Base-by-base conservation (phyloP, 1,140 invertebrate genomes). In the Apolygus lucorum region DNA sequence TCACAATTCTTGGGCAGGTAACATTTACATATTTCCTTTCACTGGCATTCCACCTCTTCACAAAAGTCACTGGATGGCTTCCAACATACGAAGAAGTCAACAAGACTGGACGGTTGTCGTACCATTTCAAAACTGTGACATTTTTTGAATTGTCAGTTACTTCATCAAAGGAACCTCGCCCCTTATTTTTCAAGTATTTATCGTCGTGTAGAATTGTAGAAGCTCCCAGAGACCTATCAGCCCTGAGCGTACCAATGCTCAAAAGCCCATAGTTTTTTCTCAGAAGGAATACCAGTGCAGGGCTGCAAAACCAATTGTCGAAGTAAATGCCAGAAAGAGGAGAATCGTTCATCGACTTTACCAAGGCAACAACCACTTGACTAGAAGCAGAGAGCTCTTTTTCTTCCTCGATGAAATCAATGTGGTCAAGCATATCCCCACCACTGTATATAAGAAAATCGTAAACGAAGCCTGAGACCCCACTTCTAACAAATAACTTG, bases 101-200 rank as follows among this genome's bases (percentile, higher is more conserved):
- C 67, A 74, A 70, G 22, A 81, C 78, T 49, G 74, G 63, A 73
- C 80, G 82, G 74, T 79, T 81, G 70, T 81, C 79, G 69, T 75
- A 74, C 78, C 80, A 81, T 28, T 77, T 76, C 17, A 81, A 74
- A 63, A 73, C 72, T 49, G 69, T 69, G 59, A 78, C 59, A 52
- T 75, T 74, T 59, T 72, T 67, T 11, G 71, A 26, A 29, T 70
- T 73, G 68, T 72, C 68, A 26, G 24, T 64, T 29, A 28, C 67
- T 22, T 64, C 73, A 28, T 74, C 73, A 72, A 28, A 74, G 62
- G 70, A 59, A 27, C 75, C 76, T 74, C 78, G 74, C 71, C 76
- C 73, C 75, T 76, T 76, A 67, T 79, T 78, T 24, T 77, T 76
- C 71, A 79, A 72, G 52, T 73, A 25, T 74, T 78, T 76, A 62